Evolutionary conservation across 2,888 invertebrate species (phyloP).

Genomic region (Trichogramma evanescens): DNA sequence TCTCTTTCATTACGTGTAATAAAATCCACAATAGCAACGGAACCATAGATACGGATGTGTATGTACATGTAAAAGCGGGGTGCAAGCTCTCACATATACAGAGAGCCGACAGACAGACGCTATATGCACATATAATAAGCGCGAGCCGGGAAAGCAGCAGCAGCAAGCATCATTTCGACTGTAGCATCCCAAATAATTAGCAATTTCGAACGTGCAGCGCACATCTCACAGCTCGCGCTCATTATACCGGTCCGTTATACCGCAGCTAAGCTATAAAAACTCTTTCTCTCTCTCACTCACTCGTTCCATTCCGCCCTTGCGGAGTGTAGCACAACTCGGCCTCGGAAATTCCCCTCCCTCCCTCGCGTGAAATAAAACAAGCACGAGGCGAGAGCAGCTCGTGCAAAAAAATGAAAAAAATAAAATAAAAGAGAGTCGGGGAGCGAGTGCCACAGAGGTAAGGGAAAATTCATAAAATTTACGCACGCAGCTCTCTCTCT

Average conservation of each 20-base stretch:
- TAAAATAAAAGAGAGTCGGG: neutral
- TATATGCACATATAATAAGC: no score
- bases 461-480: constrained; percentile 18
- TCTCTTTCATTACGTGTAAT: neutral
- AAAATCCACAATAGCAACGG: no score
- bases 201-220: constrained; percentile 10
- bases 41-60: no score
- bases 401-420: neutral
- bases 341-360: neutral
- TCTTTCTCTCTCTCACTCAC: neutral
- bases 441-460: constrained; percentile 6
- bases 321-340: no score
- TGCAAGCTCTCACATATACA: no score
- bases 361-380: neutral
- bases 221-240: neutral
- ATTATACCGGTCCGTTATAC: constrained; percentile 3
- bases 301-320: no score
- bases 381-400: neutral
- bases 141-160: no score
- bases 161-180: no score
- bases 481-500: constrained; percentile 2
- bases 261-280: neutral
- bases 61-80: no score
- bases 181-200: constrained; percentile 14
- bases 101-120: no score